Evolutionary conservation across 1,140 invertebrate genomes (phyloP).

Genomic region (Chironomus tepperi): DNA sequence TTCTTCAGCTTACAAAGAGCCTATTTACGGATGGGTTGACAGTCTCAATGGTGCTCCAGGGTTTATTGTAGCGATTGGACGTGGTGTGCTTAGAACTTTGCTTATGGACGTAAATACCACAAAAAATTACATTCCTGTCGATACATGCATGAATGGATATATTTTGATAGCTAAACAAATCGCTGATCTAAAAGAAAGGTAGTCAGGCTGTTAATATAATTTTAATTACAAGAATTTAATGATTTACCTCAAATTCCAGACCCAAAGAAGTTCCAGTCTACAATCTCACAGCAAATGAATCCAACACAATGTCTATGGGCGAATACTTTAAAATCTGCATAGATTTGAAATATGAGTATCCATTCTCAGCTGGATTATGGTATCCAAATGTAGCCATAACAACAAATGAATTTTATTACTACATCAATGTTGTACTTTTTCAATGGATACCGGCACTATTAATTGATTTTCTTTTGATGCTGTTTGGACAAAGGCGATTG

Average conservation of each 20-base stretch:
- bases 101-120: conserved; percentile 51
- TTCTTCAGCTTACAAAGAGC: conserved; percentile 46
- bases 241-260: no score
- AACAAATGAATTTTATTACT: conserved; percentile 59
- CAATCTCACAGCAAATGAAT: conserved; percentile 60
- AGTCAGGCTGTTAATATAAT: no score
- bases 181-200: conserved; percentile 31
- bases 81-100: conserved; percentile 82
- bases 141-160: conserved; percentile 72
- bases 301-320: conserved; percentile 65
- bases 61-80: conserved; percentile 60
- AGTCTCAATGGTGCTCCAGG: conserved; percentile 81
- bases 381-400: conserved; percentile 73
- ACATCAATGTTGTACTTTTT: conserved; percentile 67
- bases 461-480: conserved; percentile 69
- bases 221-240: no score
- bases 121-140: conserved; percentile 81
- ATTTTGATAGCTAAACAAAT: conserved; percentile 58
- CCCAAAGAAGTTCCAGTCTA: conserved; percentile 56
- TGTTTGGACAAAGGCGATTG: conserved; percentile 73
- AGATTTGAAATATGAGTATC: conserved; percentile 61
- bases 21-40: conserved; percentile 66
- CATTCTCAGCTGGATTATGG: conserved; percentile 75
- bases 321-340: conserved; percentile 66
- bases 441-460: conserved; percentile 80